Base-by-base conservation (phyloP, 2,797 vertebrate genomes). In the Parauchenoglanis punctatus region DNA sequence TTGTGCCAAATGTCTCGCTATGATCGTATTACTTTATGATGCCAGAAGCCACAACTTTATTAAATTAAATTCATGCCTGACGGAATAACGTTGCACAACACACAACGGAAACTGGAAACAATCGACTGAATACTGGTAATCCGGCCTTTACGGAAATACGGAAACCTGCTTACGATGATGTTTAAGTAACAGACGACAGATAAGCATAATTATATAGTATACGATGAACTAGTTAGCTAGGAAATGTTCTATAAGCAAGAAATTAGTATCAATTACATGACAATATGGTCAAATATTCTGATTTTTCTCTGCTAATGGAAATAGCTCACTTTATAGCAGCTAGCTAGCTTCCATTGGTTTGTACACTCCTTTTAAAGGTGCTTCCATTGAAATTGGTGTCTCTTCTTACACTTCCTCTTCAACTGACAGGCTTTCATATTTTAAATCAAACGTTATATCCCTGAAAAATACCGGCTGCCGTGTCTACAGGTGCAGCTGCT, bases 21-120 rank as follows among this genome's bases (percentile, higher is more conserved):
- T 90, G 84, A 92, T 91, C 83, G 87, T 73, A 81, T 92, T 92
- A 90, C 92, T 91, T 92, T 85, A 73, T 40, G 25, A 15, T 67
- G 46, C 81, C 61, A 67, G 46, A 67, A 67, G 63, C 46, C 81
- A 82, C 28, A 83, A 54, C 31, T 56, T 84, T 70, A 84, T 40
- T 84, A 56, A 72, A 56, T 84, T 84, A 84, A 84, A 70, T 72
- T 84, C 20, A 84, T 52, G n/a, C 28, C 59, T 49, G 25, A 65
- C 4, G 4, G 35, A 72, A 84, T 84, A 84, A 84, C 31, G 4
- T 8, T 56, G 20, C 67, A 70, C 28, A 56, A 40, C 28, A 56
- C n/a, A 52, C 44, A 67, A 52, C 52, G 61, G 61, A 25, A 11
- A 23, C n/a, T 52, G 18, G 15, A 67, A 83, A 81, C 7, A 81